Percentiles rank a stretch among this genome's conserved stretches.
phyloP scores from a whole-genome alignment of 2,797 vertebrate species.

The Dromococcyx pavoninus region DNA sequence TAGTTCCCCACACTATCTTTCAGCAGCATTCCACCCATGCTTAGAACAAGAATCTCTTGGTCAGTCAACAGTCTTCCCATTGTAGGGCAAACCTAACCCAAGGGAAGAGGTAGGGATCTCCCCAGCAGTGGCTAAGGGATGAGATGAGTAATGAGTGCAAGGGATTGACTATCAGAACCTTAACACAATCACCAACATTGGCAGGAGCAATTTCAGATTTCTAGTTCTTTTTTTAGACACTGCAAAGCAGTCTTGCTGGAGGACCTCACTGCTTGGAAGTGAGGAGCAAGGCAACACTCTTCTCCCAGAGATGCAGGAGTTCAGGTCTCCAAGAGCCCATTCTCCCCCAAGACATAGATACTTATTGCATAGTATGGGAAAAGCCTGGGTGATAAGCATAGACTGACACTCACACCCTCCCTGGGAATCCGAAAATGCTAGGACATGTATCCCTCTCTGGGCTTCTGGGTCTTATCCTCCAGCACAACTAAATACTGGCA shows the following conservation, averaged over 20 bases:
- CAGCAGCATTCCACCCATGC: not conserved
- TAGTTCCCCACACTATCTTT: not conserved
- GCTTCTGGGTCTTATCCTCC: not conserved
- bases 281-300: not conserved
- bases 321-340: not conserved
- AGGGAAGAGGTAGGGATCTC: not conserved
- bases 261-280: not conserved
- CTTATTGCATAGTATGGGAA: not conserved
- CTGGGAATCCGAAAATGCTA: not conserved
- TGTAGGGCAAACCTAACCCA: not conserved
- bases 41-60: not conserved
- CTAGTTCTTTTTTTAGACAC: not conserved
- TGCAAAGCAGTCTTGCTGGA: not conserved
- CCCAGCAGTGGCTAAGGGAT: not conserved
- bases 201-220: not conserved
- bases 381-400: not conserved
- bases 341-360: not conserved
- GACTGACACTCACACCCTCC: not conserved
- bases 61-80: not conserved
- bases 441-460: not conserved
- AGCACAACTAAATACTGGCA: not conserved
- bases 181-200: not conserved
- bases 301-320: not conserved
- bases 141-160: not conserved
- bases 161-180: not conserved